phyloP scores from a whole-genome alignment of 1,140 invertebrate genomes.

The Drosophila orosa region DNA sequence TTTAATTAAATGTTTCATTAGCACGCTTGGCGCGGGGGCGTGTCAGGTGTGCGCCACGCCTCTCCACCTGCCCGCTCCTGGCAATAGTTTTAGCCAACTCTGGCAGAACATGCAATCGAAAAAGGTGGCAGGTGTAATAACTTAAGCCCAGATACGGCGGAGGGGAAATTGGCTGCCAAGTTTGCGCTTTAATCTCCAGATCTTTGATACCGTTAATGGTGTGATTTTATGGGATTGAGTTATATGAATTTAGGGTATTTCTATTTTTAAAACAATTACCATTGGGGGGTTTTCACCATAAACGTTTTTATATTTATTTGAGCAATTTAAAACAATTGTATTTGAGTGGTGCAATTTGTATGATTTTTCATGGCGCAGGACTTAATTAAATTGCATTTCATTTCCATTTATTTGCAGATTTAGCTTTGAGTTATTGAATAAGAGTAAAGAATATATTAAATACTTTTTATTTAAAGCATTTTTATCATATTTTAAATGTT shows the following conservation, averaged over 20 bases:
- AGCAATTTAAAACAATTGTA: slow-evolving; percentile 8
- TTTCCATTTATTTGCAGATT: not conserved
- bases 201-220: slow-evolving; percentile 29
- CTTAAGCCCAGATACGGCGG: slow-evolving; percentile 2
- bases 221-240: slow-evolving; percentile 28
- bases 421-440: not conserved
- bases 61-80: too few relatives aligned
- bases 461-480: not conserved
- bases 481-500: too few relatives aligned
- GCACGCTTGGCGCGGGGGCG: slow-evolving; percentile 61
- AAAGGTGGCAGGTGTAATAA: slow-evolving; percentile 42
- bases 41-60: slow-evolving; percentile 21
- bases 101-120: slow-evolving; percentile 37
- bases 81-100: slow-evolving; percentile 13
- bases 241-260: not conserved
- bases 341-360: not conserved
- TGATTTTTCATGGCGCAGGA: not conserved
- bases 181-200: slow-evolving; percentile 9
- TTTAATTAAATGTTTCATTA: slow-evolving; percentile 83
- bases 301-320: not conserved
- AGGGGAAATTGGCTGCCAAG: slow-evolving; percentile 23
- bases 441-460: not conserved
- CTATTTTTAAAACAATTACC: slow-evolving; percentile 22
- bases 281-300: not conserved
- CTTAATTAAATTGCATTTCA: not conserved